These are phyloP conservation scores for Furcifer pardalis DNA, from an alignment of 2,797 vertebrate genomes.

Conservation along the genomic window DNA sequence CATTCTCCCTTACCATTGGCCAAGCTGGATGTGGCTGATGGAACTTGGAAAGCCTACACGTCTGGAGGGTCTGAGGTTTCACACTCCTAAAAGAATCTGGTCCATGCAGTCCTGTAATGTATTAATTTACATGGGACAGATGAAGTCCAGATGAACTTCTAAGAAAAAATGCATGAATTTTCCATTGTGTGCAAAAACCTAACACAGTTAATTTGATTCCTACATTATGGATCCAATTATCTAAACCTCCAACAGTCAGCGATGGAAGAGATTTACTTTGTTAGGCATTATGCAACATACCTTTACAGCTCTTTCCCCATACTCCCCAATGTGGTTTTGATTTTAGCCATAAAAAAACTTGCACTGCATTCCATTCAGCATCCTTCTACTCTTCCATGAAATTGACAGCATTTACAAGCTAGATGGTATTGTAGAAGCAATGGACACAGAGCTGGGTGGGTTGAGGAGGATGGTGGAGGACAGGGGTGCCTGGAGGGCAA, in stretches of 20 bases:
- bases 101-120: neutral
- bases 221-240: neutral
- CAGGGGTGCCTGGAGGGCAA: too few species aligned
- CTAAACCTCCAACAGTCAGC: neutral
- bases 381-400: neutral
- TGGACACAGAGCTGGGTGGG: too few species aligned
- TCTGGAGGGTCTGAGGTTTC: neutral
- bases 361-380: neutral
- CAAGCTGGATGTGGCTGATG: neutral
- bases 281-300: neutral
- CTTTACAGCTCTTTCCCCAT: too few species aligned
- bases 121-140: too few species aligned
- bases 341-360: too few species aligned
- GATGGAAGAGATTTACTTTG: neutral
- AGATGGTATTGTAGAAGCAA: too few species aligned
- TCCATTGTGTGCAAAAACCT: neutral
- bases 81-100: neutral
- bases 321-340: too few species aligned
- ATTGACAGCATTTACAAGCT: neutral
- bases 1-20: neutral
- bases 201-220: neutral
- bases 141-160: too few species aligned
- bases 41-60: neutral
- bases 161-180: neutral
- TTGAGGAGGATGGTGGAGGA: too few species aligned